Evolutionary conservation across 2,888 invertebrate species (phyloP).

Genomic region (Lycophotia porphyrea): DNA sequence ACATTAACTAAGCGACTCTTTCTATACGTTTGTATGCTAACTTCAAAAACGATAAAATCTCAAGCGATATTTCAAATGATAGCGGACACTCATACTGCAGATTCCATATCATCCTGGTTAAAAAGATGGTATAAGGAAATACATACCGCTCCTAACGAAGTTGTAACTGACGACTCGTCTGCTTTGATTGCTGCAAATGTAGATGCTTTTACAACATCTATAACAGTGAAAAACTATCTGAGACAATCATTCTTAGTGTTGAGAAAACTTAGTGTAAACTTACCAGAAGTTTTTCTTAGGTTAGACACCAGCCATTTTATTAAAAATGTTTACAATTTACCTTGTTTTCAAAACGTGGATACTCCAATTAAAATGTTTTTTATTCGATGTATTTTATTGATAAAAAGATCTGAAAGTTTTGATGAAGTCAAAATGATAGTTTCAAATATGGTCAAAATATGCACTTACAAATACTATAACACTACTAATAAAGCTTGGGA

Average conservation of each 20-base stretch:
- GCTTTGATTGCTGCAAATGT: slow-evolving; percentile 40
- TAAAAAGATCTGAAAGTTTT: slow-evolving; percentile 42
- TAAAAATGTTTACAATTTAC: slow-evolving; percentile 40
- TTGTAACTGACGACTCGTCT: slow-evolving; percentile 43
- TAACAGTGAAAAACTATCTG: slow-evolving; percentile 35
- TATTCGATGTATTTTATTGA: slow-evolving; percentile 45
- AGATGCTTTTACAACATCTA: slow-evolving; percentile 35
- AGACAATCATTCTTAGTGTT: slow-evolving; percentile 40
- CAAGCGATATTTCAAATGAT: slow-evolving; percentile 40
- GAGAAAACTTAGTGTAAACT: slow-evolving; percentile 35
- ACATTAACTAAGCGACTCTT: slow-evolving; percentile 35
- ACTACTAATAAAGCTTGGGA: slow-evolving; percentile 46
- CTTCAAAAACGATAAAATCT: slow-evolving; percentile 35
- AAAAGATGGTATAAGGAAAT: slow-evolving; percentile 39
- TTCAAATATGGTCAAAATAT: slow-evolving; percentile 43
- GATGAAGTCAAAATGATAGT: slow-evolving; percentile 33
- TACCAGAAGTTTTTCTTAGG: slow-evolving; percentile 34
- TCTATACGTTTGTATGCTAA: slow-evolving; percentile 34
- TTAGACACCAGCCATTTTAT: too few species aligned
- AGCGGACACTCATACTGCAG: slow-evolving; percentile 36
- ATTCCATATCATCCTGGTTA: slow-evolving; percentile 45
- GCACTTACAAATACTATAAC: slow-evolving; percentile 45
- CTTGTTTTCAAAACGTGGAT: slow-evolving; percentile 42
- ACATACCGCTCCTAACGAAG: slow-evolving; percentile 37
- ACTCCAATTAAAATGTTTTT: slow-evolving; percentile 39